Evolutionary conservation across 2,113 vertebrate species (phyloP).

Genomic region (Nipponia nippon): DNA sequence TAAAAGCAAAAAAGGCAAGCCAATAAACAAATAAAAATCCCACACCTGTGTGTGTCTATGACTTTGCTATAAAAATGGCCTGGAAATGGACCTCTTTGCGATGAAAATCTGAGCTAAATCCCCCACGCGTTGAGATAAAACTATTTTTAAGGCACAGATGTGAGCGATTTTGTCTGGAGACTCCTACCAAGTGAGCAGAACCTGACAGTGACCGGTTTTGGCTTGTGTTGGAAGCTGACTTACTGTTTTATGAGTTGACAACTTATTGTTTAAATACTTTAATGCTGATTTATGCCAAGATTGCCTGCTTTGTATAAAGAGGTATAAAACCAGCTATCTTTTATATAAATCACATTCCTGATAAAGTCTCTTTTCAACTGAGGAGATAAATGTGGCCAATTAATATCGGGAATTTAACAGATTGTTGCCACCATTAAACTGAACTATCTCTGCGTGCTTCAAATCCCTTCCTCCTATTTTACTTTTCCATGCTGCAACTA

Average conservation of each 20-base stretch:
- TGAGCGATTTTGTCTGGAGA: conserved; percentile 18
- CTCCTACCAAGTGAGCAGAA: conserved; percentile 43
- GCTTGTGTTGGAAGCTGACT: conserved; percentile 42
- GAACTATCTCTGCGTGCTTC: background rate
- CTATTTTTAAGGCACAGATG: conserved; percentile 59
- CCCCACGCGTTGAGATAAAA: conserved; percentile 20
- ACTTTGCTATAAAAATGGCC: conserved; percentile 23
- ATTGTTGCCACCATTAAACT: conserved; percentile 25
- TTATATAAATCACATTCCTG: conserved; percentile 53
- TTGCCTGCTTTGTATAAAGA: conserved; percentile 33
- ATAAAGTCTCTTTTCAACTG: conserved; percentile 32
- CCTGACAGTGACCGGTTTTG: conserved; percentile 64
- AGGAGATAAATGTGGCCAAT: conserved; percentile 47
- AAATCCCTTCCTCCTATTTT: background rate
- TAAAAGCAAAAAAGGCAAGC: background rate
- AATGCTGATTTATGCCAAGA: conserved; percentile 66
- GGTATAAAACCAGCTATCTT: conserved; percentile 40
- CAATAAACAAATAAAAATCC: background rate
- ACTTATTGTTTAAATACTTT: conserved; percentile 66
- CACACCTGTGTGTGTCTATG: conserved; percentile 10
- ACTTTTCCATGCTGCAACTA: background rate
- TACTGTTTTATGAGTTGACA: conserved; percentile 57
- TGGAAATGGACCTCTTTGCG: conserved; percentile 7
- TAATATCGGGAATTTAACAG: conserved; percentile 61
- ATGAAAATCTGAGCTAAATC: conserved; percentile 32